Base-by-base conservation (phyloP, 2,888 invertebrate genomes). In the Ashinkailepas kermadecensis region DNA sequence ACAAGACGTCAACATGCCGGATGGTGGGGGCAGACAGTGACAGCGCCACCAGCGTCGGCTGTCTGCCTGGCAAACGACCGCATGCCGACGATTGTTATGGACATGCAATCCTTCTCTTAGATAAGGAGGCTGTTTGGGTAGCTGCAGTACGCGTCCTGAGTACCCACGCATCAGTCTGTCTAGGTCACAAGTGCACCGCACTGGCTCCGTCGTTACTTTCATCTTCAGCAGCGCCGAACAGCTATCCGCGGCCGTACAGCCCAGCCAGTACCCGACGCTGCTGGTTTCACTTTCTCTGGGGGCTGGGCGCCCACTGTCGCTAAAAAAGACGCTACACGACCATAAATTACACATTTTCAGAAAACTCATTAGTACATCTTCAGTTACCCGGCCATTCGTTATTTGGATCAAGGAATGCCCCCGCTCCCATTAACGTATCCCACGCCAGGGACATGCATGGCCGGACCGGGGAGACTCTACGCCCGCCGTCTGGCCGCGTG, bases 391-490 rank as follows among this genome's bases (percentile, higher is more conserved):
- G 18, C 74, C 21, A 74, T 56, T 74, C 74, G 74, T 74, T 74
- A 74, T 10, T 54, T 21, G 4, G 74, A 74, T 56, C 54, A 18
- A 74, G 56, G 9, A 74, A 74, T 56, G 74, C 74, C 74, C 54
- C 23, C 56, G 54, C 74, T 4, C 74, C 74, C 56, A 56, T 74
- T 74, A 74, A 9, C 12, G 56, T n/a, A n/a, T 21, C 12, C 74
- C 74, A 54, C 74, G 54, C 74, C 56, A 9, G 39, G 13, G 10
- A 15, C 11, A 18, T 56, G 18, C 56, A 54, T 54, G 74, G 74
- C 21, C 74, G 3, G 74, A 13, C 54, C 39, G 74, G 70, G 74
- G 21, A 74, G 74, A 74, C 74, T 74, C 74, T 74, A 74, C 74
- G 74, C 74, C 54, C 10, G 54, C 18, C 74, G 74, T 74, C 74